These are phyloP conservation scores for Anoplopoma fimbria DNA, from an alignment of 2,113 vertebrate genomes.

Conservation along the genomic window DNA sequence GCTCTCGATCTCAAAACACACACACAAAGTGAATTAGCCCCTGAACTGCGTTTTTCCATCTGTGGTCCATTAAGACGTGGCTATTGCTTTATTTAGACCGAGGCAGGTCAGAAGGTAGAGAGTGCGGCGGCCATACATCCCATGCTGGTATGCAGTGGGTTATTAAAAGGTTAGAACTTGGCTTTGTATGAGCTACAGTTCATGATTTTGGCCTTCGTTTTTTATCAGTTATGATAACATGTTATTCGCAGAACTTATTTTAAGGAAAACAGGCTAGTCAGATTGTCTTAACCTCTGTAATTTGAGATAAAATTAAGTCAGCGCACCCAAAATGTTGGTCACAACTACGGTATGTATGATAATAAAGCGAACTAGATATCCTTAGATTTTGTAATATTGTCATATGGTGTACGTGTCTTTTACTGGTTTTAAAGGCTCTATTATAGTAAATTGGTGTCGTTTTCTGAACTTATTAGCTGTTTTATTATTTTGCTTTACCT, in stretches of 20 bases:
- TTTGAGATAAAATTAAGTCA: background rate
- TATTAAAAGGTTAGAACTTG: conserved; percentile 3
- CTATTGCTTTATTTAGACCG: conserved; percentile 57
- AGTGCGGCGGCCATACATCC: background rate
- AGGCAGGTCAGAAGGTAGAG: conserved; percentile 43
- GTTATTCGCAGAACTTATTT: background rate
- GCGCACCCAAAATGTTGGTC: background rate
- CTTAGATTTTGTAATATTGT: background rate
- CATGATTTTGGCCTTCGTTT: background rate
- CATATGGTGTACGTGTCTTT: background rate
- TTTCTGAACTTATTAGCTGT: background rate
- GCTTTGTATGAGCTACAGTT: background rate
- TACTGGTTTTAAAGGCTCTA: no score
- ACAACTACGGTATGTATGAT: background rate
- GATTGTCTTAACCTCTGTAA: background rate
- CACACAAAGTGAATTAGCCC: conserved; percentile 56
- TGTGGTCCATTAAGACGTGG: conserved; percentile 63
- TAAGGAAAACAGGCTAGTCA: background rate
- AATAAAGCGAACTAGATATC: no score
- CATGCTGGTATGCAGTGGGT: background rate
- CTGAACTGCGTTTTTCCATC: conserved; percentile 64
- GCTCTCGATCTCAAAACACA: conserved; percentile 24
- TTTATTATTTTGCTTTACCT: background rate
- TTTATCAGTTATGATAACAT: background rate
- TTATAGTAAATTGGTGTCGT: no score